Evolutionary conservation across 2,113 vertebrate genomes (phyloP).

Genomic region (Saguinus midas): DNA sequence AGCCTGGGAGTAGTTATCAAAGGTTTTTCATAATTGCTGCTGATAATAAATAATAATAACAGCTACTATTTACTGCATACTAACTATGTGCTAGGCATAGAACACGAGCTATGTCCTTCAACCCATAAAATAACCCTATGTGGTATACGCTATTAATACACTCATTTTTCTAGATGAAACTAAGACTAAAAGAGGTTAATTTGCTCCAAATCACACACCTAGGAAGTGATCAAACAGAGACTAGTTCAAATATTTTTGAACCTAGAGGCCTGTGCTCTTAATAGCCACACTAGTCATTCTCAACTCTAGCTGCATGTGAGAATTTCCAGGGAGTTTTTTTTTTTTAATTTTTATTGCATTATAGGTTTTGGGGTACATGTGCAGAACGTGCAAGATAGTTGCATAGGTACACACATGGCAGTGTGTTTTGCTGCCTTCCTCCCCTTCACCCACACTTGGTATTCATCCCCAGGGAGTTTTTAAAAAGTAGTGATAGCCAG

Average conservation of each 20-base stretch:
- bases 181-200: not conserved
- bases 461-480: not conserved
- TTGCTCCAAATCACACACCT: not conserved
- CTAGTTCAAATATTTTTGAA: constrained; percentile 17
- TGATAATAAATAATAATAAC: not conserved
- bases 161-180: constrained; percentile 18
- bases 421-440: too few relatives aligned
- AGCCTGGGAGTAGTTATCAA: not conserved
- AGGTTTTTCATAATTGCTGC: not conserved
- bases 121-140: not conserved
- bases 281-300: not conserved
- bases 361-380: too few relatives aligned
- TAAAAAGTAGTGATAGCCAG: not conserved
- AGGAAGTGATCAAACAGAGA: not conserved
- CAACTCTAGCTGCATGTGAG: not conserved
- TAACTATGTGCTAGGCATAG: not conserved
- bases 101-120: not conserved
- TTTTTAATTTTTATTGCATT: too few relatives aligned
- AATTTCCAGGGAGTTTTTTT: not conserved
- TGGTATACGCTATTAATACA: not conserved
- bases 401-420: too few relatives aligned
- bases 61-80: not conserved
- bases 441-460: too few relatives aligned
- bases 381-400: too few relatives aligned
- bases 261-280: not conserved